Base-by-base conservation (phyloP, 2,888 invertebrate species). In the Liposcelis brunnea region DNA sequence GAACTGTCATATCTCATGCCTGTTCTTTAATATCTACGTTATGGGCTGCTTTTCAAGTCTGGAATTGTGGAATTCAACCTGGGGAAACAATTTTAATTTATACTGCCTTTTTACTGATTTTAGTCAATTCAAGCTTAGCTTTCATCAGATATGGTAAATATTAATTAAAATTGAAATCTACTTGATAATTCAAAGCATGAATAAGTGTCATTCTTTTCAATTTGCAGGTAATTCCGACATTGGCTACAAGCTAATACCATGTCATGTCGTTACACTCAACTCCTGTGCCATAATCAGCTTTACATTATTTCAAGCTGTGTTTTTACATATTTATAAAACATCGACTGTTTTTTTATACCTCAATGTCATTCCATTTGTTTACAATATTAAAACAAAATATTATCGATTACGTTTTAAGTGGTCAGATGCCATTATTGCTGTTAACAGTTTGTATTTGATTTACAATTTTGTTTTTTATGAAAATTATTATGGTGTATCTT, bases 161-260 rank as follows among this genome's bases (percentile, higher is more conserved):
- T 26, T 8, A 26, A 26, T 26, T 6, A 26, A 26, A 26, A 26
- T 6, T 26, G 8, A 6, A 8, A 26, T 26, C 5, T 6, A 26
- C 4, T 26, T 26, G n/a, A 26, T 26, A 26, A 26, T 6, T 6
- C 8, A 26, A 26, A 26, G 8, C 4, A 6, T 26, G 26, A 26
- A 6, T 26, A 26, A n/a, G n/a, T n/a, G n/a, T n/a, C n/a, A 26
- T 26, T 26, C 8, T 26, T 26, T 6, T 6, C 26, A 26, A 6
- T 35, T 40, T 40, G 6, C 40, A 40, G 40, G 40, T 18, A 14
- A n/a, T 10, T 40, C 19, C 6, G 19, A 40, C 19, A 26, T 26
- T 26, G 40, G 40, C 19, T 40, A 40, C 40, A 40, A 40, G 19
- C 15, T 40, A 4, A 16, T 16, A 6, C 16, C 16, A 11, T 21